Conservation (phyloP, 1,140 invertebrate genomes). For the Glomeris maerens region DNA sequence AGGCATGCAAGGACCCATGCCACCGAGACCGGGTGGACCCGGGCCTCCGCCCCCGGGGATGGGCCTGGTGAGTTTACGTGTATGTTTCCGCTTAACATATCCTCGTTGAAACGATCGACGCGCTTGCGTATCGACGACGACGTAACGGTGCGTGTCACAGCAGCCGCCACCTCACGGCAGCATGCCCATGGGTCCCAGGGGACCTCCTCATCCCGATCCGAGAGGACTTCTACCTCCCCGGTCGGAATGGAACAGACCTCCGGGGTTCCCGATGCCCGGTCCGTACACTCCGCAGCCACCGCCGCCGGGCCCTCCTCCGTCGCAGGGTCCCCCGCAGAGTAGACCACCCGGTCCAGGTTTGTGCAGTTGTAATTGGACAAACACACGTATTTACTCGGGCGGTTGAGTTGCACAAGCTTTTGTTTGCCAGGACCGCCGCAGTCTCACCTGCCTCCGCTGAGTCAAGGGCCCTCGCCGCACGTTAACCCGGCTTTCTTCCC, state of each 20-base stretch:
- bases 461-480: slow-evolving; percentile 69
- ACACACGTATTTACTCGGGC: not conserved
- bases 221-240: slow-evolving; percentile 43
- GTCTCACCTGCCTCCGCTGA: slow-evolving; percentile 21
- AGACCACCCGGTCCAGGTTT: slow-evolving; percentile 46
- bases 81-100: not conserved
- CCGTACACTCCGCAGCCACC: slow-evolving; percentile 32
- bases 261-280: slow-evolving; percentile 29
- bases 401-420: not conserved
- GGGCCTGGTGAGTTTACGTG: slow-evolving; percentile 7
- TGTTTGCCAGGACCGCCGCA: slow-evolving; percentile 30
- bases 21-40: slow-evolving; percentile 18
- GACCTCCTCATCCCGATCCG: slow-evolving; percentile 33
- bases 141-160: no score
- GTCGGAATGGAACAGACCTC: slow-evolving; percentile 63
- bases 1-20: slow-evolving; percentile 42
- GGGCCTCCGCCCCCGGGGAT: slow-evolving; percentile 40
- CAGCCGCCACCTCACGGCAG: slow-evolving; percentile 25
- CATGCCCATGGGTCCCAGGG: slow-evolving; percentile 27
- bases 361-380: not conserved
- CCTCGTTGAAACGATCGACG: not conserved
- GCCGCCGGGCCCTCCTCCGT: slow-evolving; percentile 40
- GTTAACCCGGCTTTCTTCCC: slow-evolving; percentile 94
- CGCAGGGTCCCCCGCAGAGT: slow-evolving; percentile 41
- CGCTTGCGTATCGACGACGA: no score